Percentiles rank a stretch among this genome's conserved stretches.
Conservation (phyloP, 1,140 invertebrate genomes). For the Nephotettix cincticeps region DNA sequence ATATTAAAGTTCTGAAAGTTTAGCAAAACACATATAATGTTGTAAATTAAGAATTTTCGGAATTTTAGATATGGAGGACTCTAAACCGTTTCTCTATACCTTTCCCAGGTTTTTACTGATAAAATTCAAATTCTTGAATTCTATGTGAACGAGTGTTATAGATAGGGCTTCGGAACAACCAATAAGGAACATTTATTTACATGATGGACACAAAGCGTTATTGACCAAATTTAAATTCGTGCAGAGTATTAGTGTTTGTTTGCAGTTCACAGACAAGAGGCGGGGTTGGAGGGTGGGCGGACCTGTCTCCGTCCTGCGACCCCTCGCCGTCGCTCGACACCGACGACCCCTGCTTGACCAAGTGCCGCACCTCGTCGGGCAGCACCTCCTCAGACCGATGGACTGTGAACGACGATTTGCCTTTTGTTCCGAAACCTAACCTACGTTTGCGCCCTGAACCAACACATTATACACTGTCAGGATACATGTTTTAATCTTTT, state of each 20-base stretch:
- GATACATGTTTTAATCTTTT: constrained; percentile 49
- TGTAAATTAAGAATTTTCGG: too few relatives aligned
- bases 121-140: too few relatives aligned
- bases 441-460: constrained; percentile 84
- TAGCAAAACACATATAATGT: too few relatives aligned
- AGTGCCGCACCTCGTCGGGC: constrained; percentile 75
- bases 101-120: too few relatives aligned
- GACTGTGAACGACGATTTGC: constrained; percentile 92
- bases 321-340: constrained; percentile 91
- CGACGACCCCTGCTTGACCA: constrained; percentile 78
- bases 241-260: not conserved
- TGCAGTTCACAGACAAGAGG: not conserved
- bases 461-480: constrained; percentile 30
- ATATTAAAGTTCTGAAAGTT: too few relatives aligned
- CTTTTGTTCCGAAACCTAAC: constrained; percentile 92
- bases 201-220: too few relatives aligned
- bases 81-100: too few relatives aligned
- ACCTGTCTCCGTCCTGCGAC: constrained; percentile 79
- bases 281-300: constrained; percentile 33
- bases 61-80: too few relatives aligned
- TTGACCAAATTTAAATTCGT: too few relatives aligned
- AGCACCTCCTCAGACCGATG: constrained; percentile 94
- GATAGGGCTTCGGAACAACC: too few relatives aligned
- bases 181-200: too few relatives aligned
- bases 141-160: too few relatives aligned